phyloP scores from a whole-genome alignment of 2,888 invertebrate genomes.

The Venusia cambrica region DNA sequence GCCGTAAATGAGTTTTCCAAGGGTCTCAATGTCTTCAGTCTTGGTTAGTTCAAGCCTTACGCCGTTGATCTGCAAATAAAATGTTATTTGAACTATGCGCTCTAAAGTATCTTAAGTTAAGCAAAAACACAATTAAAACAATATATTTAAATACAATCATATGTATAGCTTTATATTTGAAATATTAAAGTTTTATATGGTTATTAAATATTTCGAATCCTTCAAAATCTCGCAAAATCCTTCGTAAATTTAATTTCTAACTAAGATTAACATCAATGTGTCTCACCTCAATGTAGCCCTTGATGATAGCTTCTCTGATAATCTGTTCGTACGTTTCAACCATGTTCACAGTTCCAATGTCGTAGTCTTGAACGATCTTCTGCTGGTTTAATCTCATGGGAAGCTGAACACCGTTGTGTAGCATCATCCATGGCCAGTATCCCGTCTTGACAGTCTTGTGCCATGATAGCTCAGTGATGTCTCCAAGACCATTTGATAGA shows the following conservation, averaged over 20 bases:
- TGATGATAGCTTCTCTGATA: constrained; percentile 80
- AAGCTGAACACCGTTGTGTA: constrained; percentile 78
- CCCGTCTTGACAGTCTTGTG: constrained; percentile 66
- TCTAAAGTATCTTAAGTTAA: background rate
- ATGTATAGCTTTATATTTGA: too few relatives aligned
- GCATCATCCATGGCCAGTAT: constrained; percentile 80
- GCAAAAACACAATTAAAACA: too few relatives aligned
- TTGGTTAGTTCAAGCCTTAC: constrained; percentile 57
- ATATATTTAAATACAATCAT: too few relatives aligned
- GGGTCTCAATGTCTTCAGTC: constrained; percentile 72
- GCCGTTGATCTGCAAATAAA: constrained; percentile 57
- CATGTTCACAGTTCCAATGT: constrained; percentile 47
- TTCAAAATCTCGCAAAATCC: too few relatives aligned
- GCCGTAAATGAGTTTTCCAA: constrained; percentile 77
- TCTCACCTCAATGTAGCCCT: constrained; percentile 72
- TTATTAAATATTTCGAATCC: too few relatives aligned
- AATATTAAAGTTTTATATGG: too few relatives aligned
- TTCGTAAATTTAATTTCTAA: background rate
- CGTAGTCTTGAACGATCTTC: constrained; percentile 48
- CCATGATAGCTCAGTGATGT: constrained; percentile 68
- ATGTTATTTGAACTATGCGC: background rate
- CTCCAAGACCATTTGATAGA: constrained; percentile 71
- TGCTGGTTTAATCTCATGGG: constrained; percentile 74
- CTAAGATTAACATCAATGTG: background rate
- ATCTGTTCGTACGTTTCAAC: constrained; percentile 73